These are phyloP conservation scores for Meloe dianella DNA, from an alignment of 2,888 invertebrate genomes.

Conservation along the genomic window DNA sequence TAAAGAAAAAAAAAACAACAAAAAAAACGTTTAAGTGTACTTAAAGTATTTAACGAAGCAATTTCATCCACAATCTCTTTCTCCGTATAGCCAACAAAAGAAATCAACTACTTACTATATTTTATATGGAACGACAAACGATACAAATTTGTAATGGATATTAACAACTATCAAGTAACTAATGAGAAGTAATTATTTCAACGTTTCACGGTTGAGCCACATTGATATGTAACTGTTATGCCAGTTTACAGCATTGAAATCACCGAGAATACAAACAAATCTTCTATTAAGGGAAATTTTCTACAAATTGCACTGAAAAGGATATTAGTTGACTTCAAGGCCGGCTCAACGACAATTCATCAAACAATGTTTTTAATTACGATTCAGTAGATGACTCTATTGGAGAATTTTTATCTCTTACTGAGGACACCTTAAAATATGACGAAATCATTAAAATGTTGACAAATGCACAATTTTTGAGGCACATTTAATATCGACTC, in stretches of 20 bases:
- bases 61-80: constrained; percentile 25
- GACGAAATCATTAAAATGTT: too few species aligned
- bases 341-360: too few species aligned
- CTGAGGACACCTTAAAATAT: too few species aligned
- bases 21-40: constrained; percentile 20
- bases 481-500: too few species aligned
- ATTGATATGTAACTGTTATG: background rate
- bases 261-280: background rate
- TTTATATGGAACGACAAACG: constrained; percentile 11
- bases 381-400: too few species aligned
- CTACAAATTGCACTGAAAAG: too few species aligned
- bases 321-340: too few species aligned
- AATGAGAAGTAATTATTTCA: background rate
- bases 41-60: constrained; percentile 21
- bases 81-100: constrained; percentile 13
- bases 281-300: background rate
- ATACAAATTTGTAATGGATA: constrained; percentile 12
- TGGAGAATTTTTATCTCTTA: too few species aligned
- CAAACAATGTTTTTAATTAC: too few species aligned
- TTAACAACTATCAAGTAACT: background rate
- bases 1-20: constrained; percentile 10
- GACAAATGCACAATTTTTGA: too few species aligned
- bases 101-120: constrained; percentile 10
- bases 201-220: background rate
- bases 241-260: background rate